These are phyloP conservation scores for Gorsachius goisagi DNA, from an alignment of 2,113 vertebrate genomes.

Conservation along the genomic window DNA sequence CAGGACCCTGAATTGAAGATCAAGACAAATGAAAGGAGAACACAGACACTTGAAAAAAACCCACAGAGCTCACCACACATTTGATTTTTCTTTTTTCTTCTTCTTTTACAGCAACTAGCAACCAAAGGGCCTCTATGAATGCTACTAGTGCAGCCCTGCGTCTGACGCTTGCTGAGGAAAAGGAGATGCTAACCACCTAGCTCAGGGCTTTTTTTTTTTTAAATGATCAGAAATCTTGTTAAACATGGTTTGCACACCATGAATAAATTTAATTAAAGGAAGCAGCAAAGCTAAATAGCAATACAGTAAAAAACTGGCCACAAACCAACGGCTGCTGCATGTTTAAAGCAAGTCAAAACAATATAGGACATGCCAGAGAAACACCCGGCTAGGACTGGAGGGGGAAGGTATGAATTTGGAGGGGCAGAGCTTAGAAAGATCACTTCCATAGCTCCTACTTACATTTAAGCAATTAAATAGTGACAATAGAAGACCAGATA, in stretches of 20 bases:
- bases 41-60: not conserved
- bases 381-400: not conserved
- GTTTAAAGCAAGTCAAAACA: constrained; percentile 16
- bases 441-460: not conserved
- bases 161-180: not conserved
- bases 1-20: not conserved
- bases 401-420: not conserved
- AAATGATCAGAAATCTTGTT: not conserved
- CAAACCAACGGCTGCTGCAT: not conserved
- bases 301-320: not conserved
- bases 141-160: not conserved
- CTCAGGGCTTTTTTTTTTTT: not conserved
- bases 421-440: not conserved
- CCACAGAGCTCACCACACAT: not conserved
- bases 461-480: not conserved
- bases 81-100: not conserved
- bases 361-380: not conserved
- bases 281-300: constrained; percentile 3
- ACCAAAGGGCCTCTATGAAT: not conserved
- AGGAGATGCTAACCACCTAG: not conserved
- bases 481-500: not conserved
- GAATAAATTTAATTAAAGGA: constrained; percentile 35
- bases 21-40: not conserved
- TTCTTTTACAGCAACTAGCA: not conserved
- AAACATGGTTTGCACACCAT: not conserved